Percentiles rank a stretch among this genome's conserved stretches.
Conservation (phyloP, 2,797 vertebrate genomes). For the Trachurus trachurus region DNA sequence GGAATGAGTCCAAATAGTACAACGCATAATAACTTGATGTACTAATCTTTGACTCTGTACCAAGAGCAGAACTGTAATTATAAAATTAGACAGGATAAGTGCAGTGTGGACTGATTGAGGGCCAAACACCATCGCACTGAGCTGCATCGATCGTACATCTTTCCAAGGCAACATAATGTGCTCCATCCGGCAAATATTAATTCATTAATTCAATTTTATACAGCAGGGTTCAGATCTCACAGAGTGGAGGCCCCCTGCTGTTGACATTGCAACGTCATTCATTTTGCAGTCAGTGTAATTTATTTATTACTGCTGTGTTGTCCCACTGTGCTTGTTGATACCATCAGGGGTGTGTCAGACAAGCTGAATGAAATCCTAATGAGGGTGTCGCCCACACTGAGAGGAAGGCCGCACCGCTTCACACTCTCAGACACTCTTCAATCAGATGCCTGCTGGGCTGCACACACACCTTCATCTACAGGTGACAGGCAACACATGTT, state of each 20-base stretch:
- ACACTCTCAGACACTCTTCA: not conserved
- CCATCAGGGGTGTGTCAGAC: conserved; percentile 44
- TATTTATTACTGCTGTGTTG: conserved; percentile 38
- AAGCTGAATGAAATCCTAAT: conserved; percentile 57
- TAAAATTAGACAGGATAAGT: conserved; percentile 22
- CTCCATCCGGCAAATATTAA: conserved; percentile 20
- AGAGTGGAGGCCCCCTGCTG: conserved; percentile 39
- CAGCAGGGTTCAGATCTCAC: conserved; percentile 30
- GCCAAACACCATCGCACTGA: conserved; percentile 30
- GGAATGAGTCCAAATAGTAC: not conserved
- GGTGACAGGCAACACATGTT: not conserved
- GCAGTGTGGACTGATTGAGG: conserved; percentile 22
- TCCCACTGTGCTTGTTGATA: conserved; percentile 57
- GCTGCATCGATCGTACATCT: conserved; percentile 7
- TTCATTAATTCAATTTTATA: conserved; percentile 48
- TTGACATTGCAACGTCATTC: conserved; percentile 50
- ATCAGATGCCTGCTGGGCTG: conserved; percentile 15
- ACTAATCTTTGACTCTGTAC: conserved; percentile 8
- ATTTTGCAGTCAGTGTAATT: conserved; percentile 29
- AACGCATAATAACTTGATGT: not conserved
- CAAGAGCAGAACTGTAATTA: conserved; percentile 46
- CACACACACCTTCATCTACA: not conserved
- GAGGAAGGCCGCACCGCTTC: conserved; percentile 8
- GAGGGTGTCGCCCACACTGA: conserved; percentile 31
- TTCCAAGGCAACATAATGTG: not conserved